Evolutionary conservation across 1,140 invertebrate species (phyloP).

Genomic region (Pectinophora gossypiella): DNA sequence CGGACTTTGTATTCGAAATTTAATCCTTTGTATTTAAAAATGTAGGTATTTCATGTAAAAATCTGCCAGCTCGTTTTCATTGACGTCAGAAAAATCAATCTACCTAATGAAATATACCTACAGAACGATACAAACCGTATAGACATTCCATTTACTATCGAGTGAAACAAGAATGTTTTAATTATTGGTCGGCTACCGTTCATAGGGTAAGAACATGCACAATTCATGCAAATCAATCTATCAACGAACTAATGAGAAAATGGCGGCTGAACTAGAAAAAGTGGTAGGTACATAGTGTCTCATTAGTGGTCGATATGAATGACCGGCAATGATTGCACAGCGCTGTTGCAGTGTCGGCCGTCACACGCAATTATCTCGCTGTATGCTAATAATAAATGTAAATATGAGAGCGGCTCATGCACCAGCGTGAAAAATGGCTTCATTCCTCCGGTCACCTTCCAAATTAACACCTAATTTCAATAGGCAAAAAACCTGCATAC

Average conservation of each 20-base stretch:
- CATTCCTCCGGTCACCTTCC: slow-evolving; percentile 28
- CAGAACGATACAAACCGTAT: too few species aligned
- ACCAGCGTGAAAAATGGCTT: slow-evolving; percentile 53
- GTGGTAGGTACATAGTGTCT: neutral
- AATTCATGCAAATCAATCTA: slow-evolving; percentile 16
- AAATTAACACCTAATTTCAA: too few species aligned
- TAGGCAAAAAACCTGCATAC: too few species aligned
- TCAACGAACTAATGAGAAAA: slow-evolving; percentile 7
- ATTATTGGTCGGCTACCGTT: neutral
- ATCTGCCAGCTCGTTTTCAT: too few species aligned
- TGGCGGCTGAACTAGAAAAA: slow-evolving; percentile 7
- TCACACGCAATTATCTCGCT: slow-evolving; percentile 58
- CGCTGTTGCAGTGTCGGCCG: slow-evolving; percentile 28
- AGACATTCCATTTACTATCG: too few species aligned
- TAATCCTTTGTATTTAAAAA: too few species aligned
- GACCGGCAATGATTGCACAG: slow-evolving; percentile 38
- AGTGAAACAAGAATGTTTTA: neutral
- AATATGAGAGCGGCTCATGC: slow-evolving; percentile 36
- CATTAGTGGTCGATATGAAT: slow-evolving; percentile 11
- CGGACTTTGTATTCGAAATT: too few species aligned
- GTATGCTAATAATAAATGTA: slow-evolving; percentile 62
- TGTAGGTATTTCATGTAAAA: too few species aligned
- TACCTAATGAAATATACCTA: too few species aligned
- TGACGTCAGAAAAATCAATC: too few species aligned
- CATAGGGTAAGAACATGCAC: neutral